phyloP scores from a whole-genome alignment of 2,797 vertebrate species.

The Hafferia zeledoni region DNA sequence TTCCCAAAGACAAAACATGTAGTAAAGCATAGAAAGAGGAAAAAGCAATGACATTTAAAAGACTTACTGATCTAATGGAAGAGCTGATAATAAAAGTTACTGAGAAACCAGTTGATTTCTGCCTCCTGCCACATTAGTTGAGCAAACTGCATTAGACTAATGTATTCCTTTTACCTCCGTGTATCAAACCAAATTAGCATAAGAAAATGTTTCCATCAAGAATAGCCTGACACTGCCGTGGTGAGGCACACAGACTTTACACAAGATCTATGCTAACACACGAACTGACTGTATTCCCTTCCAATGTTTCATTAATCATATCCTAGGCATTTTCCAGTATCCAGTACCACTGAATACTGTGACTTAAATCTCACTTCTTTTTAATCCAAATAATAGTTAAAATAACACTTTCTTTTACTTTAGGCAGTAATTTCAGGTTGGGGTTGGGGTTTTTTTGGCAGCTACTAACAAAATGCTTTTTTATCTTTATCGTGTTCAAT shows the following conservation, averaged over 20 bases:
- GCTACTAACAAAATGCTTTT: background rate
- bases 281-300: background rate
- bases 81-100: conserved; percentile 64
- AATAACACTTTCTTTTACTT: background rate
- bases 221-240: background rate
- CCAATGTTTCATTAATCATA: conserved; percentile 64
- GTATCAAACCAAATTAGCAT: conserved; percentile 47
- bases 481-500: background rate
- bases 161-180: conserved; percentile 25
- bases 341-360: background rate
- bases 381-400: background rate
- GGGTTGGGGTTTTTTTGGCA: background rate
- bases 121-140: conserved; percentile 44
- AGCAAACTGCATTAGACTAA: conserved; percentile 35
- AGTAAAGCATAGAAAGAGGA: background rate
- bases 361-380: background rate
- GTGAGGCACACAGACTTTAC: background rate
- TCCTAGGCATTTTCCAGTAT: conserved; percentile 46
- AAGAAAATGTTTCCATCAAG: conserved; percentile 45
- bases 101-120: conserved; percentile 53
- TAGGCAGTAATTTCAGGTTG: background rate
- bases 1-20: background rate
- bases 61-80: conserved; percentile 43
- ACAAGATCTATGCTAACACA: conserved; percentile 43
- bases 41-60: background rate